Conservation (phyloP, 1,140 invertebrate species). For the Scaptomyza graminum region DNA sequence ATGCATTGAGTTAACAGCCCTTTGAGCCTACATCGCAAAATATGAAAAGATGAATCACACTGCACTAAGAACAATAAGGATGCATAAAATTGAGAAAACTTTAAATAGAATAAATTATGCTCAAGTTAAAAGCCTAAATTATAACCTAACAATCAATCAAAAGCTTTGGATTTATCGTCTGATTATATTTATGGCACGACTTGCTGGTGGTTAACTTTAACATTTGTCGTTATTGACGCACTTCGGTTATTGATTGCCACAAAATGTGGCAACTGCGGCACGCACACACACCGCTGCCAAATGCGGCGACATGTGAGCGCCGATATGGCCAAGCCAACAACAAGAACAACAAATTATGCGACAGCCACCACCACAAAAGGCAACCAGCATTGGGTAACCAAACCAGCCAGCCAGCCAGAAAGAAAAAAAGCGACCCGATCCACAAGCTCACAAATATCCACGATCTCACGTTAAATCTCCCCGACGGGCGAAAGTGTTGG, state of each 20-base stretch:
- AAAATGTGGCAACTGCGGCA: constrained; percentile 77
- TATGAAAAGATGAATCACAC: constrained; percentile 71
- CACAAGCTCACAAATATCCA: background rate
- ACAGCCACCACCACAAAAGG: constrained; percentile 53
- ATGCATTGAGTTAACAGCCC: constrained; percentile 41
- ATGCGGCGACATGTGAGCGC: constrained; percentile 37
- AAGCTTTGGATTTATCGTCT: constrained; percentile 29
- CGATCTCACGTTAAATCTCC: constrained; percentile 12
- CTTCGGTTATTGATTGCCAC: constrained; percentile 80
- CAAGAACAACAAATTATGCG: constrained; percentile 77
- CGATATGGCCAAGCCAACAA: constrained; percentile 59
- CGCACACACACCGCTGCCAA: constrained; percentile 54
- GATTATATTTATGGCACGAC: constrained; percentile 19
- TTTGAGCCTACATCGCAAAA: constrained; percentile 51
- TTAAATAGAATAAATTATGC: background rate
- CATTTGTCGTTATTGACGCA: constrained; percentile 77
- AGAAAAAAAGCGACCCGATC: background rate
- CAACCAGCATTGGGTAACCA: constrained; percentile 54
- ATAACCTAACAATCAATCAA: background rate
- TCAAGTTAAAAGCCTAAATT: too few relatives aligned
- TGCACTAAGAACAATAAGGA: too few relatives aligned
- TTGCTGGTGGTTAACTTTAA: constrained; percentile 47
- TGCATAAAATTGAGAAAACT: too few relatives aligned
- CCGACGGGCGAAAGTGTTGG: constrained; percentile 58
- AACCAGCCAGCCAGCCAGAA: constrained; percentile 53